phyloP scores from a whole-genome alignment of 1,140 invertebrate genomes.

The Rhopalosiphum maidis region DNA sequence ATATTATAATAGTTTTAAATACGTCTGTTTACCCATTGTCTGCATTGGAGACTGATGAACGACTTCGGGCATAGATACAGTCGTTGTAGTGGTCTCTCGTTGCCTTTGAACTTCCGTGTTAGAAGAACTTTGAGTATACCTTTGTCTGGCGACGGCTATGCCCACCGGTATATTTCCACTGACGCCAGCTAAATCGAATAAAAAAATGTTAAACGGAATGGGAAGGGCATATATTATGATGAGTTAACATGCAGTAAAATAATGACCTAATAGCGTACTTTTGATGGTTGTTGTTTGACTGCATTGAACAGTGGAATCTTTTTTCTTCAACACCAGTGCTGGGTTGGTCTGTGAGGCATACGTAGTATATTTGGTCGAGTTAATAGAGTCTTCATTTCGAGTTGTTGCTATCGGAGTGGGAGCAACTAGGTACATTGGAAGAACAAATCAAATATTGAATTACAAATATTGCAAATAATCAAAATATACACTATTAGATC shows the following conservation, averaged over 20 bases:
- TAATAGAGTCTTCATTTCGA: slow-evolving; percentile 29
- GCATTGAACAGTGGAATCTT: slow-evolving; percentile 32
- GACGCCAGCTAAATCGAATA: slow-evolving; percentile 35
- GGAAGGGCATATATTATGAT: not conserved
- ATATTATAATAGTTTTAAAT: not conserved
- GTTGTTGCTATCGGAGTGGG: slow-evolving; percentile 42
- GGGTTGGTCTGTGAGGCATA: slow-evolving; percentile 18
- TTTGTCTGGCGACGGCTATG: slow-evolving; percentile 83
- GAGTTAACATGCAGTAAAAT: not conserved
- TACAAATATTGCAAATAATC: not conserved
- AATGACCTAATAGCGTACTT: slow-evolving; percentile 15
- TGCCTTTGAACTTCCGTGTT: slow-evolving; percentile 34
- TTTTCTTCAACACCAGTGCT: not conserved
- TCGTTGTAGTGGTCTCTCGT: slow-evolving; percentile 18
- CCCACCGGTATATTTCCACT: slow-evolving; percentile 74
- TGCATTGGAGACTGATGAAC: slow-evolving; percentile 44
- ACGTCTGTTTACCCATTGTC: slow-evolving; percentile 31
- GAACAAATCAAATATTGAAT: not conserved
- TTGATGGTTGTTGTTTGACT: slow-evolving; percentile 44
- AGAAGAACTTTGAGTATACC: slow-evolving; percentile 61
- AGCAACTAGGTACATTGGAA: slow-evolving; percentile 20
- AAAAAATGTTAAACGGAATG: not conserved
- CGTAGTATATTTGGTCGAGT: slow-evolving; percentile 23
- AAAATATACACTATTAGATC: not conserved
- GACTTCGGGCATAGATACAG: slow-evolving; percentile 37